Evolutionary conservation across 2,888 invertebrate species (phyloP), one percentile per base, ranked within the genome.

Genomic region (Adelognathus sp.): DNA sequence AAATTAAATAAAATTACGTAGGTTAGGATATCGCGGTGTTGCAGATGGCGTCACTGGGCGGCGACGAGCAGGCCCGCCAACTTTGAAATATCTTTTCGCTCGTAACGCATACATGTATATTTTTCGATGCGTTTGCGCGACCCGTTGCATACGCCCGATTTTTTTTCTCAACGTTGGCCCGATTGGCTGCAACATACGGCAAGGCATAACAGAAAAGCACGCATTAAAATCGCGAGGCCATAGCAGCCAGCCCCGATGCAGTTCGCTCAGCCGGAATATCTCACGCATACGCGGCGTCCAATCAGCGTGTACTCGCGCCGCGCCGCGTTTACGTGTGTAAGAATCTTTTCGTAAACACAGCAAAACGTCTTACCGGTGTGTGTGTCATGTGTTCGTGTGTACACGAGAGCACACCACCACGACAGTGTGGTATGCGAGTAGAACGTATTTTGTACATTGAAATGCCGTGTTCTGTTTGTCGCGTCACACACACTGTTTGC

Each of bases 11-110:
- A 71, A 80, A 75, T 81, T 64, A 56, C 81, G 77, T 79, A 86
- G 85, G 84, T 85, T 86, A 82, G 81, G 78, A 80, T 74, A 72
- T 73, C 58, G 52, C 79, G 63, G 79, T 69, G 76, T 77, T 61
- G 16, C 39, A 88, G 88, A 78, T 83, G 87, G 82, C 86, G 81
- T 80, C 78, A 85, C 58, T 11, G 41, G 29, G 60, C 61, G 41
- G 27, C 14, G 44, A 39, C 66, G 77, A 69, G 60, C 75, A 81
- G 74, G 71, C 60, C n/a, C 58, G 69, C 75, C 83, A 81, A 80
- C 69, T 56, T 46, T 63, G 44, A 52, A 71, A 76, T 67, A 63
- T 44, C 50, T 46, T 69, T 67, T n/a, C n/a, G 31, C 56, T 80
- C 73, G 41, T 56, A 33, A 58, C n/a, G 36, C 18, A 39, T 33